Evolutionary conservation across 2,113 vertebrate species (phyloP).

Genomic region (Carollia perspicillata): DNA sequence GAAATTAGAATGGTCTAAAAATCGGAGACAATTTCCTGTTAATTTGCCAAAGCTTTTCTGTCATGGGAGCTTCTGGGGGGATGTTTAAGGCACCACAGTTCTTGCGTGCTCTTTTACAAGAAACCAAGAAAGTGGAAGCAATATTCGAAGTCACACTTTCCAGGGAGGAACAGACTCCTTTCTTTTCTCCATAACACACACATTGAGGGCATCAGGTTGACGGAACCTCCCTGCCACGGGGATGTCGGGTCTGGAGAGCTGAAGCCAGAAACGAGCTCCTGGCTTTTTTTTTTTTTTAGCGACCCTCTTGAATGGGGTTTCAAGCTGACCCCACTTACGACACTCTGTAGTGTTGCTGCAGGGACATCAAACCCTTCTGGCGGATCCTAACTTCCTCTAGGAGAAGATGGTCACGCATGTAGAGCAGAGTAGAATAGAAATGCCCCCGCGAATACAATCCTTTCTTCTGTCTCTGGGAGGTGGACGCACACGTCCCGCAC

Average conservation of each 20-base stretch:
- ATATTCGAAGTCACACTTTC: conserved; percentile 8
- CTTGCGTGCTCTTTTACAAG: not conserved
- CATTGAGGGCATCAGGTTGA: not conserved
- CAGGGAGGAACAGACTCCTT: not conserved
- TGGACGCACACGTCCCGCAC: not conserved
- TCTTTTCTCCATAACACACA: not conserved
- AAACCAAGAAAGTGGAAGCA: not conserved
- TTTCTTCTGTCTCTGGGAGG: not conserved
- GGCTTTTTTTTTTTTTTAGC: not conserved
- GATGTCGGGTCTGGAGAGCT: not conserved
- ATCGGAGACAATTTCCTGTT: conserved; percentile 50
- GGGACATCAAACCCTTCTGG: not conserved
- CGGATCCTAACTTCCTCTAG: not conserved
- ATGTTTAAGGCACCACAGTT: not conserved
- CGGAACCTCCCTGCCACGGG: not conserved
- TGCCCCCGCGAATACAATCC: not conserved
- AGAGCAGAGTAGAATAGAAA: not conserved
- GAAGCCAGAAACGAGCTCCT: not conserved
- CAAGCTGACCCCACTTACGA: not conserved
- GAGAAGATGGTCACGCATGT: not conserved
- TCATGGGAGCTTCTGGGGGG: conserved; percentile 31
- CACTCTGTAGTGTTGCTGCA: not conserved
- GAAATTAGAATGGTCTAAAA: conserved; percentile 57
- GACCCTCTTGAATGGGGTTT: not conserved
- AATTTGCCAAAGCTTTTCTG: conserved; percentile 47